A percentile compares a stretch with the other conserved stretches of the same genome.
phyloP scores from a whole-genome alignment of 2,888 invertebrate genomes.

The Heteromurus nitidus region DNA sequence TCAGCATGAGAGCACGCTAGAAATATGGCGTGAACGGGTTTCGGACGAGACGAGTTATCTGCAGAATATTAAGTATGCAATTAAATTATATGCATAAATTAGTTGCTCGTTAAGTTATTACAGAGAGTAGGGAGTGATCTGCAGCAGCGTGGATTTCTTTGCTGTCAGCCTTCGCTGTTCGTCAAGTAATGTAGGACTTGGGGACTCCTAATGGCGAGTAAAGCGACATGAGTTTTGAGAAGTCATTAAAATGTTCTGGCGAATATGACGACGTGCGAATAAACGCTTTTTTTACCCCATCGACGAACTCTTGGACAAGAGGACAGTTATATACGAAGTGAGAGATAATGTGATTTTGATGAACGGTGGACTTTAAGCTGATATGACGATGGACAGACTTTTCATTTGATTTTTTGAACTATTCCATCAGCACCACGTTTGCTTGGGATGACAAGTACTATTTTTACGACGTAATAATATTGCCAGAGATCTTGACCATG shows the following conservation, averaged over 20 bases:
- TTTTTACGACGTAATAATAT: neutral
- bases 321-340: slow-evolving; percentile 1
- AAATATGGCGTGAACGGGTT: neutral
- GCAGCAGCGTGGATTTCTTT: slow-evolving; percentile 16
- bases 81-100: slow-evolving; percentile 34
- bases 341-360: slow-evolving; percentile 22
- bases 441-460: slow-evolving; percentile 10
- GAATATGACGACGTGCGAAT: too few relatives aligned
- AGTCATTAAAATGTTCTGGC: too few relatives aligned
- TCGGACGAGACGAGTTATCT: slow-evolving; percentile 2
- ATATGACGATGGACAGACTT: too few relatives aligned
- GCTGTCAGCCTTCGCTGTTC: slow-evolving; percentile 33
- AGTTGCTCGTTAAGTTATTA: neutral
- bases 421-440: too few relatives aligned
- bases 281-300: too few relatives aligned
- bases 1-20: neutral
- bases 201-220: too few relatives aligned
- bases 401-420: too few relatives aligned
- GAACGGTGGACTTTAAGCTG: slow-evolving; percentile 16
- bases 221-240: too few relatives aligned
- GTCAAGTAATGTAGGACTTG: too few relatives aligned
- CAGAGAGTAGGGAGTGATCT: neutral
- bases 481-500: slow-evolving; percentile 38
- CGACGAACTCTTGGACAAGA: too few relatives aligned
- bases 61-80: slow-evolving; percentile 18